Evolutionary conservation across 1,140 invertebrate species (phyloP).

Genomic region (Orchesella cincta): DNA sequence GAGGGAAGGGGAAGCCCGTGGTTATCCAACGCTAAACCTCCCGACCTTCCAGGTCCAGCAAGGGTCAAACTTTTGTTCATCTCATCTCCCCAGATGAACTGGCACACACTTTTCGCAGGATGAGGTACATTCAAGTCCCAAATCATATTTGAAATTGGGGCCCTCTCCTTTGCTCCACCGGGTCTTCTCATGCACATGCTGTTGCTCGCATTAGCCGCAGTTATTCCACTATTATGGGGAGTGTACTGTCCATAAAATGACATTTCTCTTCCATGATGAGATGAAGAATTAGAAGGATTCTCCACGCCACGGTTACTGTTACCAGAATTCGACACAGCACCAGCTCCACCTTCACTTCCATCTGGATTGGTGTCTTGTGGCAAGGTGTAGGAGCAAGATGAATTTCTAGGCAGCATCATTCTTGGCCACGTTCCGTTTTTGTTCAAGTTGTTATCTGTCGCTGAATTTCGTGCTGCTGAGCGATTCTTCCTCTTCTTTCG

Average conservation of each 20-base stretch:
- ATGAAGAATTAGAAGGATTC: not conserved
- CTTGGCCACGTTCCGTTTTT: slow-evolving; percentile 51
- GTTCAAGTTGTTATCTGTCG: slow-evolving; percentile 19
- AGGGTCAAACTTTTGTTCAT: slow-evolving; percentile 39
- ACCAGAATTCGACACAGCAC: not conserved
- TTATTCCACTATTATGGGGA: slow-evolving; percentile 5
- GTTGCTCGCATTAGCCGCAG: slow-evolving; percentile 32
- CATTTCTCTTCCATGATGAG: slow-evolving; percentile 5
- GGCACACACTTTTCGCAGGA: slow-evolving; percentile 45
- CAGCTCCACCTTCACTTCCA: not conserved
- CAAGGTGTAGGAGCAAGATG: slow-evolving; percentile 48
- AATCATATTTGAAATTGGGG: slow-evolving; percentile 41
- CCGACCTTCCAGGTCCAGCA: slow-evolving; percentile 12
- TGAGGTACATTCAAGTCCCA: slow-evolving; percentile 41
- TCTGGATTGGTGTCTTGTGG: slow-evolving; percentile 28
- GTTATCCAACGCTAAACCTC: slow-evolving; percentile 26
- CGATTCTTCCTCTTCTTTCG: slow-evolving; percentile 43
- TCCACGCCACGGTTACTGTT: not conserved
- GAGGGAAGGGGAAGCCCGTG: slow-evolving; percentile 29
- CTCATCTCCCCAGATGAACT: slow-evolving; percentile 41
- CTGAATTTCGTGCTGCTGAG: slow-evolving; percentile 27
- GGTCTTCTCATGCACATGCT: slow-evolving; percentile 44
- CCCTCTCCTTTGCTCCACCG: slow-evolving; percentile 39
- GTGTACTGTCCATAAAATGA: slow-evolving; percentile 23
- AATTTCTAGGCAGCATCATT: slow-evolving; percentile 44